Conservation (phyloP, 2,113 vertebrate genomes). For the Micronycteris hirsuta region DNA sequence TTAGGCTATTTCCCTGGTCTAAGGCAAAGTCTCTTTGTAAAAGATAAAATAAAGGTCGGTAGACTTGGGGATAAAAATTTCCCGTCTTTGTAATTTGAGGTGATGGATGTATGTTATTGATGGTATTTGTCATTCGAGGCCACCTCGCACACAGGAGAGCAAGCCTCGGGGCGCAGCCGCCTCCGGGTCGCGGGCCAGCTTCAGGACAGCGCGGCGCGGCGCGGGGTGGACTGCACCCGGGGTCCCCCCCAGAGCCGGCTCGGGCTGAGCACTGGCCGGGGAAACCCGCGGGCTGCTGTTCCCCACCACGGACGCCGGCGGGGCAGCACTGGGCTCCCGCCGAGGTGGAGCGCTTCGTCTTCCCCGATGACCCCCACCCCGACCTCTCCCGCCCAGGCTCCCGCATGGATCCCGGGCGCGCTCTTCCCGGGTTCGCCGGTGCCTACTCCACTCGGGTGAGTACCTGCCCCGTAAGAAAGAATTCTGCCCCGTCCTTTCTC, state of each 20-base stretch:
- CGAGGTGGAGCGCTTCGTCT: background rate
- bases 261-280: background rate
- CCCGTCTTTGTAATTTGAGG: background rate
- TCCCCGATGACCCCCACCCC: background rate
- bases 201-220: background rate
- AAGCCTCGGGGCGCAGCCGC: background rate
- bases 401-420: background rate
- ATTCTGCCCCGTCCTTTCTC: background rate
- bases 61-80: background rate
- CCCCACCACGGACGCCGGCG: background rate
- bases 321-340: background rate
- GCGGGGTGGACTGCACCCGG: background rate
- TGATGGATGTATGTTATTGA: background rate
- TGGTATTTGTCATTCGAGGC: background rate
- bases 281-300: too few relatives aligned
- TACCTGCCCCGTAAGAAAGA: background rate
- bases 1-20: background rate
- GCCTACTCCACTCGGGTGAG: constrained; percentile 27
- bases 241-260: background rate
- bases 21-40: background rate
- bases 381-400: background rate
- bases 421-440: too few relatives aligned
- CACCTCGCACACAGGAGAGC: background rate
- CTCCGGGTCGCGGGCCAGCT: background rate
- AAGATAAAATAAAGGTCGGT: background rate